phyloP scores from a whole-genome alignment of 1,140 invertebrate species.

The Lepidurus arcticus region DNA sequence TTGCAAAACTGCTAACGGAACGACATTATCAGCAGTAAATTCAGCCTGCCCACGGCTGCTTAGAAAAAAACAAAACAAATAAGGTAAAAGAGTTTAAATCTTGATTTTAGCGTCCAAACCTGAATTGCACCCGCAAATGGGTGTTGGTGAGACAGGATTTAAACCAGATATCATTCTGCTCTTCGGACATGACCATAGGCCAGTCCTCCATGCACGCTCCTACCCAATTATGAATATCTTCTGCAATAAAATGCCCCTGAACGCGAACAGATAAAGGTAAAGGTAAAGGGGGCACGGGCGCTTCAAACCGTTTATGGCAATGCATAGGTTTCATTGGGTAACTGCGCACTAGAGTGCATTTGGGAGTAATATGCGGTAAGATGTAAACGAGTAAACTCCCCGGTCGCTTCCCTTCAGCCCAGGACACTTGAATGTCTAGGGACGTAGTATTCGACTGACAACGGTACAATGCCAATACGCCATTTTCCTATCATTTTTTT shows the following conservation, averaged over 20 bases:
- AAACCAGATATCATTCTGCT: neutral
- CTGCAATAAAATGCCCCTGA: neutral
- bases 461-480: neutral
- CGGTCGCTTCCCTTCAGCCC: neutral
- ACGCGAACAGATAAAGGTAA: neutral
- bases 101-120: neutral
- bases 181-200: neutral
- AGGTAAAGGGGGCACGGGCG: neutral
- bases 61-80: neutral
- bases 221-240: neutral
- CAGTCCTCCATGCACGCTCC: constrained; percentile 13
- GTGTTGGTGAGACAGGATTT: neutral
- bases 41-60: neutral
- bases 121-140: neutral
- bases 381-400: neutral
- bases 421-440: neutral
- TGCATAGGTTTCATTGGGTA: constrained; percentile 5
- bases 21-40: neutral
- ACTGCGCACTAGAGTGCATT: neutral
- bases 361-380: neutral
- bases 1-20: neutral
- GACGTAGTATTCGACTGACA: neutral
- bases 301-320: neutral
- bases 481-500: neutral
- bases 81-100: neutral